These are phyloP conservation scores for Epinotia nisella DNA, from an alignment of 2,888 invertebrate species.

Conservation along the genomic window DNA sequence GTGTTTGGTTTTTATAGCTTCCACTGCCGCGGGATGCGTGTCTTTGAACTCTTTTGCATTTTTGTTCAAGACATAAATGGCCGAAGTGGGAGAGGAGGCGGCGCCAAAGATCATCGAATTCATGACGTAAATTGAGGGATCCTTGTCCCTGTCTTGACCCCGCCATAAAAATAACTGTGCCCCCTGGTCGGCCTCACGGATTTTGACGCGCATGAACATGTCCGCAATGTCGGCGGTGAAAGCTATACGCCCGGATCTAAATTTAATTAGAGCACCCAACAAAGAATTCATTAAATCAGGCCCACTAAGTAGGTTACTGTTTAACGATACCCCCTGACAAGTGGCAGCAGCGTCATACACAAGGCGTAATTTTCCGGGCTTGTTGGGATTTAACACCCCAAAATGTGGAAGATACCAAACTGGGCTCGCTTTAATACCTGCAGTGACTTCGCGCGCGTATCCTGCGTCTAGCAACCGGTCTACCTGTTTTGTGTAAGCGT, in stretches of 20 bases:
- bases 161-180: slow-evolving; percentile 56
- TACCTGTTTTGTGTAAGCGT: background rate
- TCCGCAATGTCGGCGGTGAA: slow-evolving; percentile 51
- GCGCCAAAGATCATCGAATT: slow-evolving; percentile 51
- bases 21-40: slow-evolving; percentile 42
- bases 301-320: too few species aligned
- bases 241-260: slow-evolving; percentile 55
- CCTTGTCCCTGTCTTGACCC: slow-evolving; percentile 35
- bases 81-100: slow-evolving; percentile 37
- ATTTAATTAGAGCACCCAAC: slow-evolving; percentile 56
- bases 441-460: slow-evolving; percentile 1
- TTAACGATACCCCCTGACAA: slow-evolving; percentile 47
- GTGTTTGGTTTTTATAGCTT: slow-evolving; percentile 44
- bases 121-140: slow-evolving; percentile 48
- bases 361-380: slow-evolving; percentile 51
- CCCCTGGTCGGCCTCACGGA: slow-evolving; percentile 51
- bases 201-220: slow-evolving; percentile 53
- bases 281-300: slow-evolving; percentile 49
- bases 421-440: background rate
- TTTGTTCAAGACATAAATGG: slow-evolving; percentile 20
- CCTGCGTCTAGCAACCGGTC: background rate
- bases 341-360: slow-evolving; percentile 59
- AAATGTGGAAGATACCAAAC: slow-evolving; percentile 7
- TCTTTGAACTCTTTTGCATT: slow-evolving; percentile 39
- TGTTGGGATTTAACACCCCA: slow-evolving; percentile 45